phyloP scores from a whole-genome alignment of 1,140 invertebrate species.

The Tetragnatha versicolor region DNA sequence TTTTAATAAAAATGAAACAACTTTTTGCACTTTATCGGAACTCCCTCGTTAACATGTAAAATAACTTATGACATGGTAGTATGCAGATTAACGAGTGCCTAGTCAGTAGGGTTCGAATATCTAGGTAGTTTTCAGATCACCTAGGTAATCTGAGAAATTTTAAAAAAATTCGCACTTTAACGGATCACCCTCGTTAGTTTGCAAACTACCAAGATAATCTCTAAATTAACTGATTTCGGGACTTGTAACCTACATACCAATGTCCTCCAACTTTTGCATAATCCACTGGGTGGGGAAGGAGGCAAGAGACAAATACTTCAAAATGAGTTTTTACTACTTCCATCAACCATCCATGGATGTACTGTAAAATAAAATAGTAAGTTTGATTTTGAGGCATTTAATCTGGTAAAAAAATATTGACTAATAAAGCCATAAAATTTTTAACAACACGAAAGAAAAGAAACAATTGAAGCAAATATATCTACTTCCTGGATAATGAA shows the following conservation, averaged over 20 bases:
- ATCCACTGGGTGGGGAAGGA: conserved; percentile 85
- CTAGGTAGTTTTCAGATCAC: too few relatives aligned
- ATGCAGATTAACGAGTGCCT: too few relatives aligned
- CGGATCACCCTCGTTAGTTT: too few relatives aligned
- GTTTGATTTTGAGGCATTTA: background rate
- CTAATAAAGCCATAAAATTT: background rate
- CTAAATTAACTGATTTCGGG: background rate
- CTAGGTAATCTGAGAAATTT: too few relatives aligned
- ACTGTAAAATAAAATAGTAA: conserved; percentile 63
- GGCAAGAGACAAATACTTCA: conserved; percentile 84
- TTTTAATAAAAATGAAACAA: too few relatives aligned
- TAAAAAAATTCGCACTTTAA: too few relatives aligned
- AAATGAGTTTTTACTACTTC: conserved; percentile 85
- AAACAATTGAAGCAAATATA: background rate
- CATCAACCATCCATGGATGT: conserved; percentile 91
- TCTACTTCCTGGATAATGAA: too few relatives aligned
- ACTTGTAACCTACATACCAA: conserved; percentile 62
- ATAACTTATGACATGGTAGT: too few relatives aligned
- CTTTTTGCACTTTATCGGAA: too few relatives aligned
- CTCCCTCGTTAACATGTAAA: too few relatives aligned
- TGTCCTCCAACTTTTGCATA: conserved; percentile 80
- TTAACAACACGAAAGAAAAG: background rate
- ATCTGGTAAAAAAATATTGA: background rate
- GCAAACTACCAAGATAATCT: too few relatives aligned
- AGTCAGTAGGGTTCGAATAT: too few relatives aligned